These are phyloP conservation scores for Burhinus bistriatus DNA, from an alignment of 2,113 vertebrate genomes.

Conservation along the genomic window DNA sequence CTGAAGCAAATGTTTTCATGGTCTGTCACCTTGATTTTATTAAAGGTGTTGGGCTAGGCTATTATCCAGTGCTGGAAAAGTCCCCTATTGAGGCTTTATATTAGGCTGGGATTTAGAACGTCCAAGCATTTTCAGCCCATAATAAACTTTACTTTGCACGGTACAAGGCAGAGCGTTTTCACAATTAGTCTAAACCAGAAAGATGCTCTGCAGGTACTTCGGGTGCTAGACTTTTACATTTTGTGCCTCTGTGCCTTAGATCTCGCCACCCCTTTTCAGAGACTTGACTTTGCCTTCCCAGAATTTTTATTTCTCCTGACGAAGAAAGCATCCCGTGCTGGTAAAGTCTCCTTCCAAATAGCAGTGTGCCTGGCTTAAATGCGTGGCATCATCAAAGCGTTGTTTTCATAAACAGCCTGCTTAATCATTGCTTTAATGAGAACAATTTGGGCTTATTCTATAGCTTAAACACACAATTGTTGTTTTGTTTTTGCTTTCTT, in stretches of 20 bases:
- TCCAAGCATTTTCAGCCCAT: conserved; percentile 23
- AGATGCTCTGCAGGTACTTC: conserved; percentile 15
- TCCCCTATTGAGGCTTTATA: conserved; percentile 51
- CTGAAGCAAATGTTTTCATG: conserved; percentile 78
- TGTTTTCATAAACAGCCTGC: conserved; percentile 26
- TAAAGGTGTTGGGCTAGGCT: conserved; percentile 77
- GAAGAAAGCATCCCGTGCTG: neutral
- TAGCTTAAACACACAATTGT: neutral
- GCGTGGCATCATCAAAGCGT: neutral
- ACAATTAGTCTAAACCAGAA: conserved; percentile 39
- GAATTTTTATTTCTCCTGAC: neutral
- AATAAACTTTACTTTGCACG: conserved; percentile 21
- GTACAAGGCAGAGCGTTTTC: neutral
- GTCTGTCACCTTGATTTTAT: conserved; percentile 82
- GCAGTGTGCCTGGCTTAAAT: neutral
- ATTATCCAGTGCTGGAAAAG: conserved; percentile 69
- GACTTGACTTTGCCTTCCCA: neutral
- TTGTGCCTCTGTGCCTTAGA: neutral
- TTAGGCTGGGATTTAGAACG: conserved; percentile 62
- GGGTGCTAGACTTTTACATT: neutral
- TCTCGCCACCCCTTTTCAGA: neutral
- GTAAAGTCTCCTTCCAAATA: neutral
- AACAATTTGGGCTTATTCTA: conserved; percentile 15
- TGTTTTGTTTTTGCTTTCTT: neutral
- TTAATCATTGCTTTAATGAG: conserved; percentile 29